These are phyloP conservation scores for Tricholauxania praeusta DNA, from an alignment of 2,888 invertebrate genomes.

Conservation along the genomic window DNA sequence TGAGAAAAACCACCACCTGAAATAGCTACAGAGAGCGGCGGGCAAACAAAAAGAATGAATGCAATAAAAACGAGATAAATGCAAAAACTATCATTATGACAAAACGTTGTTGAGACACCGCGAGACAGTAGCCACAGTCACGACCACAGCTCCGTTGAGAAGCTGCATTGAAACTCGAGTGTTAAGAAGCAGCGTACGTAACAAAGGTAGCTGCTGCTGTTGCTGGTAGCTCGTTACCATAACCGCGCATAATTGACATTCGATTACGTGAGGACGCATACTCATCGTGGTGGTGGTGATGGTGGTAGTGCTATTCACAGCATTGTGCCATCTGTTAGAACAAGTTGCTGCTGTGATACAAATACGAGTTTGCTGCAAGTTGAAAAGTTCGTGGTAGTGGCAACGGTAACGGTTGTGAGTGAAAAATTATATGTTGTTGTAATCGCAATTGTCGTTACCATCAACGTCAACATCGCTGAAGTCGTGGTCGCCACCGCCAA, in stretches of 20 bases:
- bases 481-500: background rate
- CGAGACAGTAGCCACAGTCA: background rate
- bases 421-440: background rate
- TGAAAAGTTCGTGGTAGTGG: too few relatives aligned
- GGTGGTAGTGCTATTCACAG: conserved; percentile 3
- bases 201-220: too few relatives aligned
- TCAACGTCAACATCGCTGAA: background rate
- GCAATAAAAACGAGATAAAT: conserved; percentile 6
- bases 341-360: background rate
- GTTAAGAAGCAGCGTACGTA: background rate
- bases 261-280: conserved; percentile 51
- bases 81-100: conserved; percentile 16
- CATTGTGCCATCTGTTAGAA: background rate
- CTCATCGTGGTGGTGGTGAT: background rate
- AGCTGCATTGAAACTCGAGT: background rate
- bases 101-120: conserved; percentile 12
- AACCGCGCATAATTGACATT: conserved; percentile 50
- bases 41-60: background rate
- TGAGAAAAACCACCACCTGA: background rate
- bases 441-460: background rate
- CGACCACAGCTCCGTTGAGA: background rate
- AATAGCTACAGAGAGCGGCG: background rate
- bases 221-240: conserved; percentile 2
- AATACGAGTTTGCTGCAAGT: too few relatives aligned
- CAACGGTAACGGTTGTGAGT: too few relatives aligned